Conservation (phyloP, 2,113 vertebrate species). For the Smithornis capensis region DNA sequence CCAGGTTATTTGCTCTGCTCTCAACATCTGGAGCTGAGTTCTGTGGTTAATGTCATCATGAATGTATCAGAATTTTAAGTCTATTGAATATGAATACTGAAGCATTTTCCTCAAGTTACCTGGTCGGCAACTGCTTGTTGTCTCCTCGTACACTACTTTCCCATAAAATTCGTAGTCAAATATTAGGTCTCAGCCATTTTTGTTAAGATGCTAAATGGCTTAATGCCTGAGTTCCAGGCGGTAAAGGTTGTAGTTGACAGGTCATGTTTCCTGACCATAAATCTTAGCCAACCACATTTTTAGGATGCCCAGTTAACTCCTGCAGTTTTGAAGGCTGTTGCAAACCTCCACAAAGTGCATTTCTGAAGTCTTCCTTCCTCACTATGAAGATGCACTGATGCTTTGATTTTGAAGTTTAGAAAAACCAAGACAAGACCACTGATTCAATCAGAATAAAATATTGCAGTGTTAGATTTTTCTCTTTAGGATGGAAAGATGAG, state of each 20-base stretch:
- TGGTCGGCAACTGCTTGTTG: background rate
- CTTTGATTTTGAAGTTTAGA: background rate
- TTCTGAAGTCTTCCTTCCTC: background rate
- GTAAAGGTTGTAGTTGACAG: background rate
- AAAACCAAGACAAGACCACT: background rate
- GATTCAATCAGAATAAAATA: background rate
- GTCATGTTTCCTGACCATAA: background rate
- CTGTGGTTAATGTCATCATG: background rate
- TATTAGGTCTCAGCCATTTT: background rate
- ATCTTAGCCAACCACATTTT: background rate
- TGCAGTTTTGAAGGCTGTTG: background rate
- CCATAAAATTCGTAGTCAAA: background rate
- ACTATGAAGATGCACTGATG: fast-evolving
- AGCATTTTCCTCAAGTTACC: background rate
- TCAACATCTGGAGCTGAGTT: background rate
- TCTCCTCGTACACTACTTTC: background rate
- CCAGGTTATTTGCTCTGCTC: background rate
- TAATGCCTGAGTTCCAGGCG: background rate
- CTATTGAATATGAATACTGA: background rate
- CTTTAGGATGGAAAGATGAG: background rate
- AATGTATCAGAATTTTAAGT: background rate
- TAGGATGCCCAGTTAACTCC: background rate
- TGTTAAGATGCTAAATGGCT: background rate
- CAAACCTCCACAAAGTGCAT: background rate
- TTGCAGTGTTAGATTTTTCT: background rate